These are phyloP conservation scores for Paratrypauchen microcephalus DNA, from an alignment of 2,797 vertebrate species.

Conservation along the genomic window DNA sequence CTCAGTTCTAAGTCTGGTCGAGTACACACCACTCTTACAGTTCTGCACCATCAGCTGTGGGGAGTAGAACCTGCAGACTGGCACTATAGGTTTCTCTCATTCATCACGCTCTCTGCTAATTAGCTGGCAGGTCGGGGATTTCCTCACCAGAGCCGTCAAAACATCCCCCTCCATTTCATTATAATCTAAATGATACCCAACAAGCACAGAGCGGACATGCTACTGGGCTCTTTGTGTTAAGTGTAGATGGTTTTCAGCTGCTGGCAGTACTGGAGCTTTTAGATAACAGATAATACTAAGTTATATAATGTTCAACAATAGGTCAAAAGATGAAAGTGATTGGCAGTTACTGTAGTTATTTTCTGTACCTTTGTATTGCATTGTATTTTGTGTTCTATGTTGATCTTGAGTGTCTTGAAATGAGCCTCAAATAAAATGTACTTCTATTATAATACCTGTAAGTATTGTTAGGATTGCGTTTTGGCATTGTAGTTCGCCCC, in stretches of 20 bases:
- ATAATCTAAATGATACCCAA: constrained; percentile 3
- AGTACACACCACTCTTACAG: constrained; percentile 18
- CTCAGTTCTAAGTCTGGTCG: constrained; percentile 3
- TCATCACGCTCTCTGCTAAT: constrained; percentile 56
- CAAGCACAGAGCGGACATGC: not conserved
- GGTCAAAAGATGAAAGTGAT: not conserved
- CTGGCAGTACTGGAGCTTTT: not conserved
- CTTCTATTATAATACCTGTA: too few species aligned
- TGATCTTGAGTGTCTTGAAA: too few species aligned
- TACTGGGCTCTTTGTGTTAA: too few species aligned
- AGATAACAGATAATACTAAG: not conserved
- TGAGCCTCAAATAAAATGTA: too few species aligned
- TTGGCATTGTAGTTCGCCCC: too few species aligned
- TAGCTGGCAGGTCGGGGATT: constrained; percentile 43
- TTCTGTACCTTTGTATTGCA: too few species aligned
- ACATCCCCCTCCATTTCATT: constrained; percentile 18
- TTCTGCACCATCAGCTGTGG: constrained; percentile 50
- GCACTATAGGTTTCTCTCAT: constrained; percentile 41
- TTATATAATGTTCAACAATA: not conserved
- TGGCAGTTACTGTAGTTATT: too few species aligned
- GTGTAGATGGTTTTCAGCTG: not conserved
- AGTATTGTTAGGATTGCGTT: too few species aligned
- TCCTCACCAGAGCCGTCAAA: constrained; percentile 42
- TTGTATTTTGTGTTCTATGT: too few species aligned
- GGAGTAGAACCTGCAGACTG: constrained; percentile 32